Conservation (phyloP, 2,113 vertebrate species). For the Pluvianellus socialis region DNA sequence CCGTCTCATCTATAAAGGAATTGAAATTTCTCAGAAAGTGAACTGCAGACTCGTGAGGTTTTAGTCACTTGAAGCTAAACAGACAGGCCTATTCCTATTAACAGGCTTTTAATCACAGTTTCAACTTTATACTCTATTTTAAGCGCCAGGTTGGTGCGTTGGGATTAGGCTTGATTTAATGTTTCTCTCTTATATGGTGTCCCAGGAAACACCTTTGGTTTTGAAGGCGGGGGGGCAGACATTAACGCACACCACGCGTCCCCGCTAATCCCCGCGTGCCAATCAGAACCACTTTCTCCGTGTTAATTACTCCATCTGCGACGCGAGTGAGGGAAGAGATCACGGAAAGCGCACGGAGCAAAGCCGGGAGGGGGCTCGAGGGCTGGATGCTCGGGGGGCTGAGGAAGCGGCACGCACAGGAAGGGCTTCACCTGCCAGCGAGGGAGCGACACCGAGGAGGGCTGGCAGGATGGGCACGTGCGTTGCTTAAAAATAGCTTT, state of each 20-base stretch:
- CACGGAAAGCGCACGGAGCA: not conserved
- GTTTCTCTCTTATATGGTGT: not conserved
- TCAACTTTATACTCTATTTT: not conserved
- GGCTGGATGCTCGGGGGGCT: not conserved
- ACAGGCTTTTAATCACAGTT: not conserved
- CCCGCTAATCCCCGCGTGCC: not conserved
- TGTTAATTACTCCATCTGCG: not conserved
- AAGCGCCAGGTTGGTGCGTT: not conserved
- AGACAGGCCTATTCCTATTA: not conserved
- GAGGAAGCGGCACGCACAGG: not conserved
- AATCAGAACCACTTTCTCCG: not conserved
- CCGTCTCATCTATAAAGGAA: not conserved
- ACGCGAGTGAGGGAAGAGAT: not conserved
- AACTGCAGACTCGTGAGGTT: not conserved
- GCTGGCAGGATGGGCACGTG: not conserved
- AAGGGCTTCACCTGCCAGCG: not conserved
- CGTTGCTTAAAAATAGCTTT: not conserved
- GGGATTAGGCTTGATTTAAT: not conserved
- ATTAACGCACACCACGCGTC: not conserved
- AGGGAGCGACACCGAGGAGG: not conserved
- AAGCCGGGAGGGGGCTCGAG: not conserved
- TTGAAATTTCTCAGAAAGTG: not conserved
- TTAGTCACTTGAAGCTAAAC: not conserved
- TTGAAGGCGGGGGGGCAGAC: not conserved
- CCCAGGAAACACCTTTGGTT: not conserved